A percentile compares a stretch with the other conserved stretches of the same genome.
Conservation (phyloP, 2,888 invertebrate genomes). For the Calameuta idolon region DNA sequence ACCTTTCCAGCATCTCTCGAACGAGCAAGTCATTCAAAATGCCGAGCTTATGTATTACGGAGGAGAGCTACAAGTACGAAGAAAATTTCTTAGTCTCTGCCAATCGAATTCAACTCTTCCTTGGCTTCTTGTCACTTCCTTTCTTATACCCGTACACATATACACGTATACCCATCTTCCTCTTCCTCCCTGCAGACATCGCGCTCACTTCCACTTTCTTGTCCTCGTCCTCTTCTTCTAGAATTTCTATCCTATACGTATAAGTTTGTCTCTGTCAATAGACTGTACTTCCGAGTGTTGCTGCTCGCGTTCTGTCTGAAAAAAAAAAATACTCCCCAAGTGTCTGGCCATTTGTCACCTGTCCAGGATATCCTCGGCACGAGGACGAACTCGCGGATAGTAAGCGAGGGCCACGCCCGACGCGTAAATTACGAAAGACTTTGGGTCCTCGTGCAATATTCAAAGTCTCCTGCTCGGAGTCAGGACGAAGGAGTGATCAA, state of each 20-base stretch:
- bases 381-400: not conserved
- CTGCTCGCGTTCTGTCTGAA: not conserved
- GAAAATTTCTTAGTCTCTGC: not conserved
- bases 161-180: conserved; percentile 15
- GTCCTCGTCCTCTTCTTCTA: not conserved
- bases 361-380: not conserved
- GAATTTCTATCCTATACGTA: not conserved
- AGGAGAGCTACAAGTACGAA: conserved; percentile 71
- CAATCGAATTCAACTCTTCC: not conserved
- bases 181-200: conserved; percentile 17
- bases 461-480: not conserved
- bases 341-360: not conserved
- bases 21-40: conserved; percentile 74
- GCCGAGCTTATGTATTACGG: conserved; percentile 77
- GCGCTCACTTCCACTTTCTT: not conserved
- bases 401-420: not conserved
- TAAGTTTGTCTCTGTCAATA: conserved; percentile 1
- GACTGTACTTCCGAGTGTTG: not conserved
- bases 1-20: conserved; percentile 73
- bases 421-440: not conserved
- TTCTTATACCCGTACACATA: not conserved
- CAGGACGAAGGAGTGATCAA: not conserved
- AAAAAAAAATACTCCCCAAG: conserved; percentile 6
- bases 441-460: not conserved
- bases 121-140: not conserved